Evolutionary conservation across 2,888 invertebrate genomes (phyloP), one percentile per base, ranked within the genome.

Genomic region (Crocallis elinguaria): DNA sequence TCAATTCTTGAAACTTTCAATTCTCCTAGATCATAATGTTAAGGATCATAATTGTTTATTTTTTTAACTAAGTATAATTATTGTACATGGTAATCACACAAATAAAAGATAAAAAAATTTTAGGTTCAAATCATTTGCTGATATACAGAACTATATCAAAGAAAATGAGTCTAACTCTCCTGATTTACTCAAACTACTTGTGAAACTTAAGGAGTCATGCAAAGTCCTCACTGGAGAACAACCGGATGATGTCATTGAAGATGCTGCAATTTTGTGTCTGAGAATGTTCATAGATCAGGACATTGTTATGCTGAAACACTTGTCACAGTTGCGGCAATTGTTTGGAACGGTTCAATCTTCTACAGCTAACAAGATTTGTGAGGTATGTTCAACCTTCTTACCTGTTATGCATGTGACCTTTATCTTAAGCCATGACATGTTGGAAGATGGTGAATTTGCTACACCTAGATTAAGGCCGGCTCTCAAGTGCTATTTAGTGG

Each of bases 251-350:
- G 81, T 94, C 5, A 85, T 94, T 6, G 93, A 95, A 66, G 94
- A 95, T 77, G 93, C 94, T 0, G 78, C 93, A 0, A 82, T 95
- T 0, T 92, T 93, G 66, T 81, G 93, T 0, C 82, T 96, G 1
- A 86, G 93, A 64, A 81, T 95, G 73, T 93, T 95, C 67, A 78
- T 95, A 0, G 92, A 94, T 42, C 92, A 93, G 49, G 92, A 92
- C 42, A 83, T 93, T 43, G 87, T 95, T 6, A 92, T 93, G 73
- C 84, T 92, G 29, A 93, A 93, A 60, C 94, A 94, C 71, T 75
- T 92, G 1, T 84, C 91, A 1, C 83, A 93, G 44, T 74, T 96
- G 9, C 89, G 93, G 50, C 89, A 92, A 48, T 90, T 92, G 63
- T 94, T 95, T 77, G 95, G 95, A 0, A 82, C 86, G 32, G 89